Conservation (phyloP, 2,888 invertebrate species). For the Orgyia antiqua region DNA sequence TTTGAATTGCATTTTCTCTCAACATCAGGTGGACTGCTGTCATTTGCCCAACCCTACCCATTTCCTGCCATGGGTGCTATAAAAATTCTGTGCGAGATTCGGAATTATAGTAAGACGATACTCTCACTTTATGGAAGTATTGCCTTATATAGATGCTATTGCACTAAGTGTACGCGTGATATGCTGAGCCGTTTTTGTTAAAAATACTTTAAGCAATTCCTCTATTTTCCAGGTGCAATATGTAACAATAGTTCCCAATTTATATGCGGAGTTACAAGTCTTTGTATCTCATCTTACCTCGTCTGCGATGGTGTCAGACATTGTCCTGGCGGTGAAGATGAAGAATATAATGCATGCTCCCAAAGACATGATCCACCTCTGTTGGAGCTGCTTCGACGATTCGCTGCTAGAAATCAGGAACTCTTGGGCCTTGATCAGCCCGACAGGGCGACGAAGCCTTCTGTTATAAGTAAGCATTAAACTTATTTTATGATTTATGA, state of each 20-base stretch:
- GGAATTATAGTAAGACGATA: too few relatives aligned
- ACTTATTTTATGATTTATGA: too few relatives aligned
- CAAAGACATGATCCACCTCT: conserved; percentile 60
- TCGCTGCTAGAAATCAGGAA: conserved; percentile 67
- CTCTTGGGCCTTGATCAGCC: conserved; percentile 57
- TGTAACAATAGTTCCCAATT: conserved; percentile 65
- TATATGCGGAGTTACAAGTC: conserved; percentile 55
- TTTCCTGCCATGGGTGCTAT: too few relatives aligned
- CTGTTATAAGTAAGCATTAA: conserved; percentile 73
- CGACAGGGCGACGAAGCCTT: conserved; percentile 62
- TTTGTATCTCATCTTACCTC: conserved; percentile 82
- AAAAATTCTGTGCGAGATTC: too few relatives aligned
- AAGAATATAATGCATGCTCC: conserved; percentile 61
- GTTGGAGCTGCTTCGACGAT: conserved; percentile 58
- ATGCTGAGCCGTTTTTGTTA: too few relatives aligned
- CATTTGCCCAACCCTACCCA: too few relatives aligned
- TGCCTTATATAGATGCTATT: too few relatives aligned
- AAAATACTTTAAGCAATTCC: too few relatives aligned
- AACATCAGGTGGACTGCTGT: too few relatives aligned
- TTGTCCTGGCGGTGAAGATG: conserved; percentile 81
- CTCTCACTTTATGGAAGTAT: too few relatives aligned
- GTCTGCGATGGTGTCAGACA: conserved; percentile 82
- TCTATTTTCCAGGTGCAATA: conserved; percentile 45
- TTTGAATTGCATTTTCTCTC: too few relatives aligned
- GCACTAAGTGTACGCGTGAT: too few relatives aligned